Conservation (phyloP, 2,888 invertebrate genomes). For the Netelia fuscicornis region DNA sequence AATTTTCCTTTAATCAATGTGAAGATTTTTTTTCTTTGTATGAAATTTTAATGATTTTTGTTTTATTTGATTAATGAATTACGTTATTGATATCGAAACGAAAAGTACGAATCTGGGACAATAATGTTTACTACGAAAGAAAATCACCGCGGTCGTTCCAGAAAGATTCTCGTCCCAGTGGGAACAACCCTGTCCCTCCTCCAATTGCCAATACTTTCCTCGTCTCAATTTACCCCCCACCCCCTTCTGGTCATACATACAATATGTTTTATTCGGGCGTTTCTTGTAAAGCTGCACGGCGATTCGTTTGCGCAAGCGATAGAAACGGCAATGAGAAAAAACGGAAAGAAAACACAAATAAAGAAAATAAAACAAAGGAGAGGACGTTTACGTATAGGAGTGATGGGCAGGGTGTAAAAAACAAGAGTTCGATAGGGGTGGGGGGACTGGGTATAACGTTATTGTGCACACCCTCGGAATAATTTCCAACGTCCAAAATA, state of each 20-base stretch:
- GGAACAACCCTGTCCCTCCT: background rate
- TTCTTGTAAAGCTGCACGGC: constrained; percentile 19
- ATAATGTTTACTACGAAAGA: no score
- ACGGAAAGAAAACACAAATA: background rate
- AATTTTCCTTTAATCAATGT: background rate
- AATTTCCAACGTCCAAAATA: constrained; percentile 58
- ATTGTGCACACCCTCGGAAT: constrained; percentile 39
- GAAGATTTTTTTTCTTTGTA: background rate
- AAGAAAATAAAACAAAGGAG: background rate
- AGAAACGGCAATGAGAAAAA: background rate
- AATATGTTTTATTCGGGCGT: constrained; percentile 44
- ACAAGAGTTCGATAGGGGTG: constrained; percentile 18
- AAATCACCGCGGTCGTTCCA: constrained; percentile 30
- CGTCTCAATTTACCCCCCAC: constrained; percentile 41
- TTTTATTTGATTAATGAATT: background rate
- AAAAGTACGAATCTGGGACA: no score
- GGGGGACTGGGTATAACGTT: background rate
- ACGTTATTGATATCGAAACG: background rate
- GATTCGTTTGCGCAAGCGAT: constrained; percentile 38
- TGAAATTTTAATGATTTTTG: background rate
- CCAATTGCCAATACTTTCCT: constrained; percentile 28
- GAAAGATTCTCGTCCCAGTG: constrained; percentile 28
- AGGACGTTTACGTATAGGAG: background rate
- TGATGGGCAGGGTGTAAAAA: constrained; percentile 1
- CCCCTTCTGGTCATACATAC: background rate